These are phyloP conservation scores for Ichneumoninae sp. DNA, from an alignment of 2,888 invertebrate genomes.

Conservation along the genomic window DNA sequence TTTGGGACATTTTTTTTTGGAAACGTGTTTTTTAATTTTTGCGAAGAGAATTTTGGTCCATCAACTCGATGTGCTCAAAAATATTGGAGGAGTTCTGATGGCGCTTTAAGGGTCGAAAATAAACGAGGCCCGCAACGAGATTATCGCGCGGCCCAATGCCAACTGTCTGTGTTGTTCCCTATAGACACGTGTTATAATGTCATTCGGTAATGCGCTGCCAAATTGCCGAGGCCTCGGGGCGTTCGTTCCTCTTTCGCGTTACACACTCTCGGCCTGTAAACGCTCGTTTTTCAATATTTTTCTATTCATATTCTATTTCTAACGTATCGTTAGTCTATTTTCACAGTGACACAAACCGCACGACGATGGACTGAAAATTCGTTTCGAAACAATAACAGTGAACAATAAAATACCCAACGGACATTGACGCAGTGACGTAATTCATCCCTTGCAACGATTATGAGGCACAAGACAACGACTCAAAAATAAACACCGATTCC, in stretches of 20 bases:
- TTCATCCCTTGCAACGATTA: neutral
- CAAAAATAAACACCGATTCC: conserved; percentile 34
- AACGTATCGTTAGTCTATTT: conserved; percentile 5
- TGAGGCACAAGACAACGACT: neutral
- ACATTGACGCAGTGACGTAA: conserved; percentile 11
- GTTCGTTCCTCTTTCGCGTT: conserved; percentile 34
- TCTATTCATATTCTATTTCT: neutral
- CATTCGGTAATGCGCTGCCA: conserved; percentile 62
- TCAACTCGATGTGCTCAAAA: neutral
- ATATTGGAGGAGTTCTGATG: conserved; percentile 39
- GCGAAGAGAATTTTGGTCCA: neutral
- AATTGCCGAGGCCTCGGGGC: conserved; percentile 41
- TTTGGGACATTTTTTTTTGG: neutral
- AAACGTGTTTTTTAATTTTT: too few species aligned
- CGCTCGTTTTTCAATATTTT: neutral
- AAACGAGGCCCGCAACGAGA: conserved; percentile 41
- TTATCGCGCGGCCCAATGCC: conserved; percentile 62
- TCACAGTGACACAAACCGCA: neutral
- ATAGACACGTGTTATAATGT: conserved; percentile 64
- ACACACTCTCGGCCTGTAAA: neutral
- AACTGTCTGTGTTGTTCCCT: conserved; percentile 65
- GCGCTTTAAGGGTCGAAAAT: conserved; percentile 48
- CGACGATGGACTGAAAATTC: neutral
- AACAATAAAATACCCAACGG: neutral
- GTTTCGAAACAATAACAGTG: conserved; percentile 15